Evolutionary conservation across 2,888 invertebrate genomes (phyloP).

Genomic region (Eugnorisma glareosa): DNA sequence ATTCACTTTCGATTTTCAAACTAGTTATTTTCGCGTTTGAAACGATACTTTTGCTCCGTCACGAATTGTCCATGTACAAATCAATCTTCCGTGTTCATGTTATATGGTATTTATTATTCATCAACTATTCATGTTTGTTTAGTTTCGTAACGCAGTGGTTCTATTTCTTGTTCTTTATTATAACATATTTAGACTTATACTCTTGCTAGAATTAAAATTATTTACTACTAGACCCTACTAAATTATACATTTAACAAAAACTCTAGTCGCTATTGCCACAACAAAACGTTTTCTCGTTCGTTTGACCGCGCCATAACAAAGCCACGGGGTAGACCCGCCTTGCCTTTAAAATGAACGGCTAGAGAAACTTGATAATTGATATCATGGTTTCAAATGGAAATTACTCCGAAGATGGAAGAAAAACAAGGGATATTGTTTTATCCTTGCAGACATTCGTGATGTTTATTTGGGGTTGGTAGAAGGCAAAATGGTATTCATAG

Average conservation of each 20-base stretch:
- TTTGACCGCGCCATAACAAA: conserved; percentile 9
- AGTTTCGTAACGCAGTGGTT: background rate
- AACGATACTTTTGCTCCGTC: background rate
- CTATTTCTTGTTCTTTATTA: background rate
- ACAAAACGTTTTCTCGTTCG: conserved; percentile 4
- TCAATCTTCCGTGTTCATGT: conserved; percentile 3
- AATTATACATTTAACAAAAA: background rate
- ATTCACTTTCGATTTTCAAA: conserved; percentile 5
- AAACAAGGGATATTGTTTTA: conserved; percentile 46
- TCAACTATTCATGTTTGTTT: background rate
- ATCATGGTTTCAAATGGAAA: conserved; percentile 39
- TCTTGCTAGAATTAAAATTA: background rate
- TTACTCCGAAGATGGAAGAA: conserved; percentile 63
- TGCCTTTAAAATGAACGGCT: conserved; percentile 34
- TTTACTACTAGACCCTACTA: background rate
- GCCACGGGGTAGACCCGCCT: conserved; percentile 13
- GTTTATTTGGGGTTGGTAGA: conserved; percentile 6
- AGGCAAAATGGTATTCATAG: background rate
- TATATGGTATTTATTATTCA: conserved; percentile 14
- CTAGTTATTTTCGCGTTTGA: conserved; percentile 12
- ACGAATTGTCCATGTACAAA: background rate
- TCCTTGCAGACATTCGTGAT: conserved; percentile 8
- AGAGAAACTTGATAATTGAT: conserved; percentile 43
- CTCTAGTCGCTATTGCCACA: background rate
- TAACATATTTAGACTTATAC: background rate